phyloP scores from a whole-genome alignment of 1,140 invertebrate species.

The Trichonephila clavipes region DNA sequence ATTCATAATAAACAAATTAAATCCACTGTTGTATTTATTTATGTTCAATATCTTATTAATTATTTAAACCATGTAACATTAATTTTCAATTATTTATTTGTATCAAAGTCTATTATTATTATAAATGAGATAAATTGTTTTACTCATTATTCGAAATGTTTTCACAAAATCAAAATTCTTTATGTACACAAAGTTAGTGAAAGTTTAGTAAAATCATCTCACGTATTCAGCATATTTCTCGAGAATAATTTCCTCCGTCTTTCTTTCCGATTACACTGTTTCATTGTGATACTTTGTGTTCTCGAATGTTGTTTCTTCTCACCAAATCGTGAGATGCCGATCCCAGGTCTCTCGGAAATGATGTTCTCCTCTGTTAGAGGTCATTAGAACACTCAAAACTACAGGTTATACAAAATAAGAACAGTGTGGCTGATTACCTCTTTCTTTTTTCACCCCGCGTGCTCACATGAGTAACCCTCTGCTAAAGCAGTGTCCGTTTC shows the following conservation, averaged over 20 bases:
- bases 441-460: neutral
- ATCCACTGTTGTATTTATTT: too few species aligned
- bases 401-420: constrained; percentile 56
- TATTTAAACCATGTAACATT: too few species aligned
- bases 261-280: neutral
- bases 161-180: too few species aligned
- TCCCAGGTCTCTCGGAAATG: constrained; percentile 9
- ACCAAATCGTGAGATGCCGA: neutral
- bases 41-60: too few species aligned
- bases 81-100: too few species aligned
- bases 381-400: constrained; percentile 58
- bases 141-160: too few species aligned
- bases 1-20: too few species aligned
- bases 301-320: constrained; percentile 11
- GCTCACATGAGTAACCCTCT: constrained; percentile 15
- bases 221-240: too few species aligned
- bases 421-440: constrained; percentile 41
- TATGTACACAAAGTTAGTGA: too few species aligned
- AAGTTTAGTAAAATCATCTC: too few species aligned
- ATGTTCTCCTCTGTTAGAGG: constrained; percentile 18
- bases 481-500: constrained; percentile 30
- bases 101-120: too few species aligned
- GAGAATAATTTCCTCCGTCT: neutral
- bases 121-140: too few species aligned
- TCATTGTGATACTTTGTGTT: constrained; percentile 12